Evolutionary conservation across 2,797 vertebrate species (phyloP), one percentile per base, ranked within the genome.

Genomic region (Helostoma temminkii): DNA sequence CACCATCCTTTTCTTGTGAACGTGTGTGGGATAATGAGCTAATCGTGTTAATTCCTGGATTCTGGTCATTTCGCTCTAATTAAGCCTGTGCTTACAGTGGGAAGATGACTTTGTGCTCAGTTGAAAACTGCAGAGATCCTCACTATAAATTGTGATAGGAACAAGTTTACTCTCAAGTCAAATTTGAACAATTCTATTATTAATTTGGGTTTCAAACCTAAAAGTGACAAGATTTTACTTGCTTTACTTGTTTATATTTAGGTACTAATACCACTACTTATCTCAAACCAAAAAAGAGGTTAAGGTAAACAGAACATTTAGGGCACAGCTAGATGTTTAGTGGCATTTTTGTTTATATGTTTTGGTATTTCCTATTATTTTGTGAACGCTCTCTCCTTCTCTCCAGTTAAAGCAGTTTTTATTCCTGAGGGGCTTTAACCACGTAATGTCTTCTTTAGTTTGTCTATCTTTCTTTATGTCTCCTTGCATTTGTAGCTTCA

Each of bases 301-400:
- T 25, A 16, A 62, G 3, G 1, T 22, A 30, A 1, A 36, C 14
- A 48, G 19, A 57, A 64, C 25, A 28, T 45, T 59, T 39, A 26
- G 30, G n/a, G 47, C 19, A 61, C 32, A 83, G 41, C 43, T 46
- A n/a, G 11, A 21, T 47, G 74, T 46, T 47, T 49, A 19, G 32
- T 66, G 49, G 39, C 64, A 67, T 80, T 30, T n/a, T 36, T 37
- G 15, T 34, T 57, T 49, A 3, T 10, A 34, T 50, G 50, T 57
- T 71, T 73, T 62, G 22, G 3, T 68, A 28, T 55, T 36, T 65
- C 11, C 14, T 19, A 18, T 47, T 36, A 2, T 65, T 71, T 52
- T 54, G 21, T 55, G n/a, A 22, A n/a, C n/a, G 15, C 24, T 45
- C 19, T 21, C 42, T 22, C 21, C n/a, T n/a, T 47, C 6, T 45